phyloP scores from a whole-genome alignment of 2,888 invertebrate species.

The Hololepta plana region DNA sequence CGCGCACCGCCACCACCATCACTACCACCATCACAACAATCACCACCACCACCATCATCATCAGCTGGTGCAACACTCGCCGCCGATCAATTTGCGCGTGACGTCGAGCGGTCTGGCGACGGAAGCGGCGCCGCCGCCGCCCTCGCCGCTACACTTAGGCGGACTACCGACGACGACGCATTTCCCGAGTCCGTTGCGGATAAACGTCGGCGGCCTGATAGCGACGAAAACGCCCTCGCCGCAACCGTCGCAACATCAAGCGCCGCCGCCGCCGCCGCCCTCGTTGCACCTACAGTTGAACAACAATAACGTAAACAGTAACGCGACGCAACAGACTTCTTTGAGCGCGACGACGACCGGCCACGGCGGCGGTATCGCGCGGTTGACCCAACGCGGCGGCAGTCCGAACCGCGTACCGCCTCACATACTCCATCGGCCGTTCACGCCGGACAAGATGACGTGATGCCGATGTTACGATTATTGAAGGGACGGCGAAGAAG shows the following conservation, averaged over 20 bases:
- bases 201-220: constrained; percentile 17
- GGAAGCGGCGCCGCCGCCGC: constrained; percentile 16
- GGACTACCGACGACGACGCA: constrained; percentile 15
- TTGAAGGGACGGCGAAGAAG: too few species aligned
- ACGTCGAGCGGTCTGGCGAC: constrained; percentile 8
- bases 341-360: too few species aligned
- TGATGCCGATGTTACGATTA: too few species aligned
- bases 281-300: constrained; percentile 5
- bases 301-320: too few species aligned
- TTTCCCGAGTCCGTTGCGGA: constrained; percentile 22
- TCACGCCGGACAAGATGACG: constrained; percentile 27
- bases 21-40: too few species aligned
- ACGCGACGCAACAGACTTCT: constrained; percentile 4
- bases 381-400: constrained; percentile 26
- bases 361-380: constrained; percentile 21
- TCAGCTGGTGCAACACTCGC: constrained; percentile 17
- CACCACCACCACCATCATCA: too few species aligned
- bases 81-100: constrained; percentile 25
- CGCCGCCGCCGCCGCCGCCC: constrained; percentile 8
- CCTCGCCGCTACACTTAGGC: constrained; percentile 21
- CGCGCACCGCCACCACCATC: too few species aligned
- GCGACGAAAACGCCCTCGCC: constrained; percentile 3
- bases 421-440: constrained; percentile 23
- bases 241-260: constrained; percentile 10
- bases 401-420: constrained; percentile 19